These are phyloP conservation scores for Hirtodrosophila histrioides DNA, from an alignment of 2,888 invertebrate species.

Conservation along the genomic window DNA sequence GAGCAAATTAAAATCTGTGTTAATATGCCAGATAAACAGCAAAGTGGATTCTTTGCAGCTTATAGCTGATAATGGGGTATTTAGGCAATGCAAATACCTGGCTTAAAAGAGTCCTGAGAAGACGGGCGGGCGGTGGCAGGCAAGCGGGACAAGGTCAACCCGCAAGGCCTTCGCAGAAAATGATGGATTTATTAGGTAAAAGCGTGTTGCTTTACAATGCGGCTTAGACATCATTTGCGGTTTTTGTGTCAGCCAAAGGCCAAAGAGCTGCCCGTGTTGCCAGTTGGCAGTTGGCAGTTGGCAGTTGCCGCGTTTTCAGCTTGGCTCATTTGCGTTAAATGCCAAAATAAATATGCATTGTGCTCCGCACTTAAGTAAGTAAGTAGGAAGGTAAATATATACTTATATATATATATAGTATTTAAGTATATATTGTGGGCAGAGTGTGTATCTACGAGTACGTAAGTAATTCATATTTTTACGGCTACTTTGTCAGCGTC, in stretches of 20 bases:
- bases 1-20: slow-evolving; percentile 47
- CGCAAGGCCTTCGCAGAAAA: slow-evolving; percentile 37
- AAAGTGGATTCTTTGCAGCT: slow-evolving; percentile 11
- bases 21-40: slow-evolving; percentile 44
- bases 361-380: slow-evolving; percentile 23
- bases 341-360: slow-evolving; percentile 57
- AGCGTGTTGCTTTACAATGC: slow-evolving; percentile 49
- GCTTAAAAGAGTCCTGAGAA: neutral
- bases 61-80: slow-evolving; percentile 36
- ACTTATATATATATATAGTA: neutral
- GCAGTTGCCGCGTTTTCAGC: slow-evolving; percentile 26
- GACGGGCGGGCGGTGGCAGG: slow-evolving; percentile 28
- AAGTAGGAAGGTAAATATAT: slow-evolving; percentile 11
- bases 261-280: neutral
- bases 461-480: slow-evolving; percentile 75
- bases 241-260: slow-evolving; percentile 42
- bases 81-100: slow-evolving; percentile 21
- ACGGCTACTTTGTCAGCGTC: slow-evolving; percentile 79
- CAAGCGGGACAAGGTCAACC: slow-evolving; percentile 21
- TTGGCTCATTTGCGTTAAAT: slow-evolving; percentile 56
- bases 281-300: slow-evolving; percentile 4
- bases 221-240: slow-evolving; percentile 69
- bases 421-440: no score
- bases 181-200: slow-evolving; percentile 65
- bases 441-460: slow-evolving; percentile 10